phyloP scores from a whole-genome alignment of 2,888 invertebrate species.

The Ormia ochracea region DNA sequence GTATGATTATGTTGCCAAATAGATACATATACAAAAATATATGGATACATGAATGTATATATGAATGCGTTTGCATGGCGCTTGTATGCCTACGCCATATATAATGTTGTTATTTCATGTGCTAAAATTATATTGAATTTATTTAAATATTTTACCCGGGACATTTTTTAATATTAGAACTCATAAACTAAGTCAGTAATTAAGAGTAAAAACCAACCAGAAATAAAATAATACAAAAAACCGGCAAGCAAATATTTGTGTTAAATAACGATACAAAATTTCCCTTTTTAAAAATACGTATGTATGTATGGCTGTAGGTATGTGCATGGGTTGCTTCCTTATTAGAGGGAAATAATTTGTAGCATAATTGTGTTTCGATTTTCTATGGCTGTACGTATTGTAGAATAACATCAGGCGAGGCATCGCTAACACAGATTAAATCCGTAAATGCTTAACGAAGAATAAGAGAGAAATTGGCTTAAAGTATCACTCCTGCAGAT shows the following conservation, averaged over 20 bases:
- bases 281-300: not conserved
- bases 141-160: conserved; percentile 29
- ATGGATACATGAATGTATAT: not conserved
- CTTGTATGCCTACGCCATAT: not conserved
- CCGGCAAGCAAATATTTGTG: conserved; percentile 30
- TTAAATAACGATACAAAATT: conserved; percentile 31
- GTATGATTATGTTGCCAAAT: not conserved
- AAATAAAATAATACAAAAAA: conserved; percentile 15
- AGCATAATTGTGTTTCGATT: too few species aligned
- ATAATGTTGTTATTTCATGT: conserved; percentile 53
- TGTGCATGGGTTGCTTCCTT: not conserved
- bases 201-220: conserved; percentile 62
- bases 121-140: conserved; percentile 55
- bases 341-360: not conserved
- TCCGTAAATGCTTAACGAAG: too few species aligned
- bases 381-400: too few species aligned
- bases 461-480: too few species aligned
- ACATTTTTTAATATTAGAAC: conserved; percentile 63
- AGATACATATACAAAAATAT: not conserved
- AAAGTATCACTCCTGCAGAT: too few species aligned
- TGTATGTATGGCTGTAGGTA: not conserved
- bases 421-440: too few species aligned
- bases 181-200: conserved; percentile 72
- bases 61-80: too few species aligned
- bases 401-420: too few species aligned